Conservation (phyloP, 2,888 invertebrate species). For the Mythimna albipuncta region DNA sequence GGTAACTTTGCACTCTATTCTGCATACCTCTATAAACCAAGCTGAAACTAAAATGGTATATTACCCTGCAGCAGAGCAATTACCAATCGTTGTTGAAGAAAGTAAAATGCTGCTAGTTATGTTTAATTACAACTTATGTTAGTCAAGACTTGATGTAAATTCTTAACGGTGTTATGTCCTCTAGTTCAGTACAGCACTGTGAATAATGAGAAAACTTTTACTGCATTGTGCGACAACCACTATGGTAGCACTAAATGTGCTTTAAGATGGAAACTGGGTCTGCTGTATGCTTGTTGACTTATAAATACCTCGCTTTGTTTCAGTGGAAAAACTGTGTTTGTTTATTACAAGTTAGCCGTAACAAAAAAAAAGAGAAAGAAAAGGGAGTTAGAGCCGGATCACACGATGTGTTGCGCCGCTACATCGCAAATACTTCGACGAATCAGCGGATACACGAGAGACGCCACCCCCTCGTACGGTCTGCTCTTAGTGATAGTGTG, state of each 20-base stretch:
- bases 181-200: conserved; percentile 48
- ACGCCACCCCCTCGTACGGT: too few species aligned
- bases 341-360: too few species aligned
- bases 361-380: too few species aligned
- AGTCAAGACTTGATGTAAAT: conserved; percentile 51
- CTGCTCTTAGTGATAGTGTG: too few species aligned
- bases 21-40: too few species aligned
- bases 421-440: too few species aligned
- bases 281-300: conserved; percentile 26
- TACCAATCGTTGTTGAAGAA: background rate
- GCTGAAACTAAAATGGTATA: background rate
- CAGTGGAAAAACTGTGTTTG: background rate
- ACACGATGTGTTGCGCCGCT: too few species aligned
- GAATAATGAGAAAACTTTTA: conserved; percentile 64
- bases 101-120: conserved; percentile 16
- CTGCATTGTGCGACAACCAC: conserved; percentile 49
- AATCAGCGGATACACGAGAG: too few species aligned
- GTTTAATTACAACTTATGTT: conserved; percentile 54
- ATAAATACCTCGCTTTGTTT: background rate
- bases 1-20: too few species aligned
- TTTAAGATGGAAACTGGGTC: conserved; percentile 27
- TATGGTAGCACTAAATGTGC: conserved; percentile 30
- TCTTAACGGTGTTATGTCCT: conserved; percentile 54
- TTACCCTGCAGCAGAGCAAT: background rate
- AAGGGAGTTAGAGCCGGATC: too few species aligned